phyloP scores from a whole-genome alignment of 2,888 invertebrate species.

The Phaonia tiefii region DNA sequence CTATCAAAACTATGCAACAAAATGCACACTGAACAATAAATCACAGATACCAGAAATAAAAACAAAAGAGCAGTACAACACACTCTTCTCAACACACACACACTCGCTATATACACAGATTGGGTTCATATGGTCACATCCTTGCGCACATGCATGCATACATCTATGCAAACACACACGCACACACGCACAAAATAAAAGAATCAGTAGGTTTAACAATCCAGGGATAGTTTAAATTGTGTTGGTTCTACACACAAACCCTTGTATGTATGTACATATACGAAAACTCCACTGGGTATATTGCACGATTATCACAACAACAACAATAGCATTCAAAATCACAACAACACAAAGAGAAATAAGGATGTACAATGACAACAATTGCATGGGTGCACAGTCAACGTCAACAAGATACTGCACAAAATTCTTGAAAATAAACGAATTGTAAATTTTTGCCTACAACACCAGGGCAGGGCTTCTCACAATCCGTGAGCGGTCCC shows the following conservation, averaged over 20 bases:
- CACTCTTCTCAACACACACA: background rate
- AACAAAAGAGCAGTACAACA: conserved; percentile 13
- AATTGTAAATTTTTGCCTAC: too few species aligned
- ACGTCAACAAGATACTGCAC: too few species aligned
- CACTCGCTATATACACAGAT: conserved; percentile 3
- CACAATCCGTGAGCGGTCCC: too few species aligned
- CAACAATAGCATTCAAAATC: conserved; percentile 16
- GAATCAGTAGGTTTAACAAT: conserved; percentile 17
- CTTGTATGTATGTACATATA: too few species aligned
- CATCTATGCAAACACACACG: background rate
- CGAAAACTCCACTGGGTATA: conserved; percentile 14
- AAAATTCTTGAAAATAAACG: too few species aligned
- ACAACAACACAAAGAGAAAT: conserved; percentile 19
- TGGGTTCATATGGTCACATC: background rate
- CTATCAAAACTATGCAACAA: conserved; percentile 45
- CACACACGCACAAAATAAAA: background rate
- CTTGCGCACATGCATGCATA: too few species aligned
- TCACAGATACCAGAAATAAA: conserved; percentile 51
- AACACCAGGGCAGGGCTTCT: too few species aligned
- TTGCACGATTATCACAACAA: conserved; percentile 31
- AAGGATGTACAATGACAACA: background rate
- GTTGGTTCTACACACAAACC: conserved; percentile 4
- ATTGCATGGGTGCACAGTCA: too few species aligned
- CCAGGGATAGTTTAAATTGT: conserved; percentile 1
- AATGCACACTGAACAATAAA: conserved; percentile 62